Evolutionary conservation across 2,797 vertebrate genomes (phyloP).

Genomic region (Pseudochirops cupreus): DNA sequence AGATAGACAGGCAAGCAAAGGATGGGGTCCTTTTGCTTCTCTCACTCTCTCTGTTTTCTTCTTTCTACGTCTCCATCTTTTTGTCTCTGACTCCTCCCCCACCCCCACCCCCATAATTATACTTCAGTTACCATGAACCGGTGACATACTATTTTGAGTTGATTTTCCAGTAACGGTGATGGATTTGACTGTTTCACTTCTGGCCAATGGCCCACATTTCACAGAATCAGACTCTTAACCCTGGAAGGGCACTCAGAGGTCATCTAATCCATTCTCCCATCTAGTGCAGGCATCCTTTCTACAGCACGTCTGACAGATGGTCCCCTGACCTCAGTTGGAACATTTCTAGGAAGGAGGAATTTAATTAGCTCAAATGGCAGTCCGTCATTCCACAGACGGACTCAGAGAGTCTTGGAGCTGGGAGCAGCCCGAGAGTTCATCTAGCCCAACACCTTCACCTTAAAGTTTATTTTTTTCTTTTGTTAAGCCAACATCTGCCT

Average conservation of each 20-base stretch:
- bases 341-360: background rate
- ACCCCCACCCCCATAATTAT: background rate
- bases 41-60: background rate
- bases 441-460: background rate
- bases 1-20: background rate
- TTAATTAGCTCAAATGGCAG: background rate
- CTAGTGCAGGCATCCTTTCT: background rate
- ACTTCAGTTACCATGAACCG: background rate
- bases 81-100: background rate
- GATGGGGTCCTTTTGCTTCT: background rate
- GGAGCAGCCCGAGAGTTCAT: background rate
- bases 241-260: background rate
- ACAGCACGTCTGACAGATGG: background rate
- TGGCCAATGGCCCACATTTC: background rate
- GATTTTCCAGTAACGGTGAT: background rate
- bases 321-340: conserved; percentile 1
- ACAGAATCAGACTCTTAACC: background rate
- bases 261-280: background rate
- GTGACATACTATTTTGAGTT: background rate
- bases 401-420: background rate
- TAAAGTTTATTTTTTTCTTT: background rate
- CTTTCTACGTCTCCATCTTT: background rate
- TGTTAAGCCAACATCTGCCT: background rate
- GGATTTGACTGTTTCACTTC: background rate
- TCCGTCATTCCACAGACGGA: background rate